Evolutionary conservation across 2,888 invertebrate species (phyloP).

Genomic region (Sicus ferrugineus): DNA sequence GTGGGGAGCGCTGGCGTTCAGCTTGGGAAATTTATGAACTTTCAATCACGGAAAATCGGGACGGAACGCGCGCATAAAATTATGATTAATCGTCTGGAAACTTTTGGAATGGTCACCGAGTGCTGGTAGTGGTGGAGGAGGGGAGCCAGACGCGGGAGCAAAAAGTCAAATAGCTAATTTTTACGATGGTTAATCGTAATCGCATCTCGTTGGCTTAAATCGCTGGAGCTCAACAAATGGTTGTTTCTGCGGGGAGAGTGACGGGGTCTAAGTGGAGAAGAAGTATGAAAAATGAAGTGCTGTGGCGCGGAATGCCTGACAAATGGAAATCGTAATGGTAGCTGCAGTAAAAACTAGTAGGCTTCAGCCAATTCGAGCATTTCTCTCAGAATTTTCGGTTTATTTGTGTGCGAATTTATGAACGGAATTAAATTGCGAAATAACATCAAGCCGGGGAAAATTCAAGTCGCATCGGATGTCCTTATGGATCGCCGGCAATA

Average conservation of each 20-base stretch:
- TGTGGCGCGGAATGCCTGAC: too few relatives aligned
- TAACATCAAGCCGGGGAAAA: too few relatives aligned
- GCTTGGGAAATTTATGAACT: constrained; percentile 21
- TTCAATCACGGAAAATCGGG: constrained; percentile 18
- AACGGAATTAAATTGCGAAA: too few relatives aligned
- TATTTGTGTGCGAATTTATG: too few relatives aligned
- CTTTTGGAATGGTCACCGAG: constrained; percentile 7
- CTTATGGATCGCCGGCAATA: too few relatives aligned
- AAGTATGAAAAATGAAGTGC: not conserved
- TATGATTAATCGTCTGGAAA: constrained; percentile 30
- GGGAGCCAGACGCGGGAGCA: not conserved
- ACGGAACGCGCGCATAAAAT: constrained; percentile 28
- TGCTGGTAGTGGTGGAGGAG: not conserved
- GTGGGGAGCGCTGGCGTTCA: not conserved
- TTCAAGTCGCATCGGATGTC: too few relatives aligned
- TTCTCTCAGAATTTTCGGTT: too few relatives aligned
- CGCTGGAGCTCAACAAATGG: constrained; percentile 4
- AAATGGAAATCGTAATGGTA: too few relatives aligned
- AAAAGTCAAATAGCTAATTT: constrained; percentile 27
- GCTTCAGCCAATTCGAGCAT: too few relatives aligned
- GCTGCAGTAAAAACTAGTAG: too few relatives aligned
- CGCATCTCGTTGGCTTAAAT: constrained; percentile 7
- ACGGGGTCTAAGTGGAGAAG: too few relatives aligned
- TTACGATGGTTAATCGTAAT: constrained; percentile 28
- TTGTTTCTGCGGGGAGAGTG: too few relatives aligned